These are phyloP conservation scores for Doris montereyensis DNA, from an alignment of 2,888 invertebrate species.

Conservation along the genomic window DNA sequence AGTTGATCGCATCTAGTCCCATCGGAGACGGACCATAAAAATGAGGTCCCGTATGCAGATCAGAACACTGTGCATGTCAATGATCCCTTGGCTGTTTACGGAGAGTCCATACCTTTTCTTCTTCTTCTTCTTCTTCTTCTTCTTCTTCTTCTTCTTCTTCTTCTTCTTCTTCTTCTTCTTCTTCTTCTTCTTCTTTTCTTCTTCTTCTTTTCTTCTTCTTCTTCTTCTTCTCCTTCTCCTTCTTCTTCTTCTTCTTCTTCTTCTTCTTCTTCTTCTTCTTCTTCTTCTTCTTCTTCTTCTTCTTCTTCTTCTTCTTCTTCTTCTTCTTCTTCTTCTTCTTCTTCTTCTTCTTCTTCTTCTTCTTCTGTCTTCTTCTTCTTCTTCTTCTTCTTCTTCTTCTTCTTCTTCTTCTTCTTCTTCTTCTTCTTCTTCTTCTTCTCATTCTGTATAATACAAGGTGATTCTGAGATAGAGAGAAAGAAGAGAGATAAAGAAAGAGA, in stretches of 20 bases:
- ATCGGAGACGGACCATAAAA: too few species aligned
- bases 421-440: too few species aligned
- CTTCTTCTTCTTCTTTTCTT: not conserved
- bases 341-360: conserved; percentile 6
- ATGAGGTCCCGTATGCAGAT: too few species aligned
- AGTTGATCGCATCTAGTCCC: too few species aligned
- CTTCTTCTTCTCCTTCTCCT: not conserved
- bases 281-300: not conserved
- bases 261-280: conserved; percentile 1
- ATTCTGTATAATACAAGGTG: too few species aligned
- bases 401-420: not conserved
- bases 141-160: not conserved
- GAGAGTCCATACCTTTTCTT: not conserved
- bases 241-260: not conserved
- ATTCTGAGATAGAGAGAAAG: too few species aligned
- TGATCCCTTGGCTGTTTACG: too few species aligned
- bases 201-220: not conserved
- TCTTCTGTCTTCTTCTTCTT: too few species aligned
- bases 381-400: not conserved
- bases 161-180: not conserved
- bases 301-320: not conserved
- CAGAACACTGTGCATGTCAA: too few species aligned
- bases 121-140: not conserved
- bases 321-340: not conserved
- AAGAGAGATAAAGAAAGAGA: too few species aligned